Conservation (phyloP, 2,113 vertebrate species). For the Seriola dumerili region DNA sequence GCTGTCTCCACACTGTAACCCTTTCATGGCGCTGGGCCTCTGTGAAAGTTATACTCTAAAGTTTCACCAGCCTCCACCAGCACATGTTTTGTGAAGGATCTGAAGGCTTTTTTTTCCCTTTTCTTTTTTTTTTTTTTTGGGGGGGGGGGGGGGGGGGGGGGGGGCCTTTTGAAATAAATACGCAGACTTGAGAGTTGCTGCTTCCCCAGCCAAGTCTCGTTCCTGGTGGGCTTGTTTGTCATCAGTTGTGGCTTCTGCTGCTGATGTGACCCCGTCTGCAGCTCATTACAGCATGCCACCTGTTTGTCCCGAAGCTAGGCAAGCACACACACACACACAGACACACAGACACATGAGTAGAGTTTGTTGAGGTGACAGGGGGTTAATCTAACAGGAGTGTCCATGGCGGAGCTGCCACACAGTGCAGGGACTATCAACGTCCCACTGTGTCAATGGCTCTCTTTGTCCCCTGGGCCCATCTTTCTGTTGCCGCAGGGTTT, state of each 20-base stretch:
- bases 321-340: slow-evolving; percentile 40
- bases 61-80: slow-evolving; percentile 40
- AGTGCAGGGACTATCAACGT: slow-evolving; percentile 62
- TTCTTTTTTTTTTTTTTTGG: background rate
- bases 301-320: slow-evolving; percentile 83
- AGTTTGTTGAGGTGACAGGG: slow-evolving; percentile 69
- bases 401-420: slow-evolving; percentile 55
- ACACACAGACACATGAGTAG: slow-evolving; percentile 50
- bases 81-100: slow-evolving; percentile 55
- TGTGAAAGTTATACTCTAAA: slow-evolving; percentile 68
- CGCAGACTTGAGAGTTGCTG: slow-evolving; percentile 4
- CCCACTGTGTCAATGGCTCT: slow-evolving; percentile 67
- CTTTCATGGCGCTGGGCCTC: slow-evolving; percentile 62
- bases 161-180: slow-evolving; percentile 26
- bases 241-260: slow-evolving; percentile 72
- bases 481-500: slow-evolving; percentile 56
- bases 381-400: slow-evolving; percentile 79
- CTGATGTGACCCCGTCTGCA: slow-evolving; percentile 81
- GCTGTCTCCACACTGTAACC: slow-evolving; percentile 80
- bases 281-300: slow-evolving; percentile 86
- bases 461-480: slow-evolving; percentile 74
- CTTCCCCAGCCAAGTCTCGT: slow-evolving; percentile 32
- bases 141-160: slow-evolving; percentile 12
- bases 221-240: slow-evolving; percentile 81
- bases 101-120: slow-evolving; percentile 24